Conservation (phyloP, 2,888 invertebrate species). For the Alitta virens region DNA sequence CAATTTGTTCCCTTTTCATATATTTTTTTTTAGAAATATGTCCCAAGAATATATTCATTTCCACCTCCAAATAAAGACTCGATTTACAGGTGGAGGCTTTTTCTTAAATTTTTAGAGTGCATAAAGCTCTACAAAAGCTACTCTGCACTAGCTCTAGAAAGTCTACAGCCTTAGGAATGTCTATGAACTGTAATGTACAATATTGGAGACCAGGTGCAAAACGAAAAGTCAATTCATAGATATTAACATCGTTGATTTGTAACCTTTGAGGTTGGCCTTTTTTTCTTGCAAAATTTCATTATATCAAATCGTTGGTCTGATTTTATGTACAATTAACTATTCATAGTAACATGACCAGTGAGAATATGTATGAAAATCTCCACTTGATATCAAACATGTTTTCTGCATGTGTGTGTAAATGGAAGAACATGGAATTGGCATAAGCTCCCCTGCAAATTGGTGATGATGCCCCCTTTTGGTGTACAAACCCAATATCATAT, state of each 20-base stretch:
- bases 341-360: constrained; percentile 16
- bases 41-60: constrained; percentile 16
- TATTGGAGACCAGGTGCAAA: constrained; percentile 19
- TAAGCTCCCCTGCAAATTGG: constrained; percentile 16
- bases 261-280: constrained; percentile 20
- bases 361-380: constrained; percentile 21
- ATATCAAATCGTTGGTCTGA: constrained; percentile 21
- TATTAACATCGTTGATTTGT: constrained; percentile 20
- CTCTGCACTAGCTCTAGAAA: constrained; percentile 21
- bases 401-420: constrained; percentile 18
- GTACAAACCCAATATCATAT: constrained; percentile 12
- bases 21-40: constrained; percentile 17
- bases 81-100: constrained; percentile 18
- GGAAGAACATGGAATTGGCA: constrained; percentile 21
- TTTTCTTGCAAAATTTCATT: constrained; percentile 16
- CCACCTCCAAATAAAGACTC: constrained; percentile 19
- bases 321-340: constrained; percentile 16
- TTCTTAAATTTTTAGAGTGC: constrained; percentile 12
- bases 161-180: constrained; percentile 19
- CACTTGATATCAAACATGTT: constrained; percentile 17
- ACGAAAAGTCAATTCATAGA: constrained; percentile 18
- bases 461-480: constrained; percentile 13
- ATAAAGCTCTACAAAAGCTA: constrained; percentile 21
- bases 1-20: constrained; percentile 8
- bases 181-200: constrained; percentile 19